phyloP scores from a whole-genome alignment of 2,797 vertebrate genomes.

The Emys orbicularis region DNA sequence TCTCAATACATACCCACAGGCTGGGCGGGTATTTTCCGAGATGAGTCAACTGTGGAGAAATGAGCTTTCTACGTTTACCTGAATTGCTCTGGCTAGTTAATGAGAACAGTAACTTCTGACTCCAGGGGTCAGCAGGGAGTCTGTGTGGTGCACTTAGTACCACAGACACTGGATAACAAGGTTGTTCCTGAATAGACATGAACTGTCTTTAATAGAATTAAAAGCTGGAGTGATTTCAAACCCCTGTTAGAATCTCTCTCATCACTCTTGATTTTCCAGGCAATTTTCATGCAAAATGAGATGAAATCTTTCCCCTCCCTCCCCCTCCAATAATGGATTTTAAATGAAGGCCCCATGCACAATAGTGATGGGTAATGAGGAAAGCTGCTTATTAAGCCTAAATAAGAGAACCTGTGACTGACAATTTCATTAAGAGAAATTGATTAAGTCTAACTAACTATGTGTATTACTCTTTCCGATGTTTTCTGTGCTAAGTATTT shows the following conservation, averaged over 20 bases:
- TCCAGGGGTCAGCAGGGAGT: not conserved
- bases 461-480: not conserved
- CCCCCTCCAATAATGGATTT: fast-evolving
- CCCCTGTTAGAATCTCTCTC: not conserved
- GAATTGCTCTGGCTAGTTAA: not conserved
- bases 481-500: fast-evolving
- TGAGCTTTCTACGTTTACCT: not conserved
- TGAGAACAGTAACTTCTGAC: constrained; percentile 1
- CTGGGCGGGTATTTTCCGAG: not conserved
- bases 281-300: not conserved
- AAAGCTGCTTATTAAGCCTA: not conserved
- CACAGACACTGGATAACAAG: not conserved
- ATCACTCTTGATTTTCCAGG: not conserved
- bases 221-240: not conserved
- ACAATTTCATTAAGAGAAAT: constrained; percentile 11
- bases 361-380: not conserved
- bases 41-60: not conserved
- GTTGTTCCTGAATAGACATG: not conserved
- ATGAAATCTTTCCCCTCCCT: not conserved
- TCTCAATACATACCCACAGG: not conserved
- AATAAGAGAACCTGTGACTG: not conserved
- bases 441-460: not conserved
- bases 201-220: not conserved
- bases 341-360: not conserved
- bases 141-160: not conserved